Base-by-base conservation (phyloP, 2,797 vertebrate genomes). In the Falco cherrug region DNA sequence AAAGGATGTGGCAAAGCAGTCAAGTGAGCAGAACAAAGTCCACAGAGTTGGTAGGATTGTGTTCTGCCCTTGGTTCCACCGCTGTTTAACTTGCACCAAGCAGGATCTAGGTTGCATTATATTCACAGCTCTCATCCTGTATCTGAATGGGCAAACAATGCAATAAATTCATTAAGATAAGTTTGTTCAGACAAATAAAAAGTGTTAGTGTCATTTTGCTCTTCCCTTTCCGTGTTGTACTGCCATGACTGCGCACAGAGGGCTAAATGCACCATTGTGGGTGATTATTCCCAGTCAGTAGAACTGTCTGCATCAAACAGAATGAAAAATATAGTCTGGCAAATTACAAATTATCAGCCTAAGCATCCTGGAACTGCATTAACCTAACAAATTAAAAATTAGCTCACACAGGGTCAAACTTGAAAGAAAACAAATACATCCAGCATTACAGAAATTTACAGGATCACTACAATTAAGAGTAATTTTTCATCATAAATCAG, bases 161-260 rank as follows among this genome's bases (percentile, higher is more conserved):
- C 81, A 92, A 95, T 97, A 97, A 96, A 97, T 85, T 93, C 56
- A 89, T 96, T 92, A 87, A 68, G 89, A 74, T 28, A 75, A n/a
- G 57, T 90, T 92, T 89, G 90, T 15, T 89, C 68, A 84, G 81
- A 48, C 50, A 94, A 87, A 95, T 54, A 83, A 71, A 85, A 91
- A 19, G 25, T 25, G 33, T 4, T 60, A 20, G 31, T 75, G 81
- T 47, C 7, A 61, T 75, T 84, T 39, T 83, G 17, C 57, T 5
- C 7, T 11, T 84, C 57, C 50, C 54, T 83, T 97, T 93, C 91
- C 50, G 11, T 51, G 77, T 81, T 82, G 50, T 28, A 33, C 68
- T 89, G 70, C 51, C 68, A 25, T 3, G 16, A 28, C 29, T 83
- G 29, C 73, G 89, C 39, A 37, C 47, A 76, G 39, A 69, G 59